Evolutionary conservation across 2,888 invertebrate genomes (phyloP).

Genomic region (Chaitophorus viminalis): DNA sequence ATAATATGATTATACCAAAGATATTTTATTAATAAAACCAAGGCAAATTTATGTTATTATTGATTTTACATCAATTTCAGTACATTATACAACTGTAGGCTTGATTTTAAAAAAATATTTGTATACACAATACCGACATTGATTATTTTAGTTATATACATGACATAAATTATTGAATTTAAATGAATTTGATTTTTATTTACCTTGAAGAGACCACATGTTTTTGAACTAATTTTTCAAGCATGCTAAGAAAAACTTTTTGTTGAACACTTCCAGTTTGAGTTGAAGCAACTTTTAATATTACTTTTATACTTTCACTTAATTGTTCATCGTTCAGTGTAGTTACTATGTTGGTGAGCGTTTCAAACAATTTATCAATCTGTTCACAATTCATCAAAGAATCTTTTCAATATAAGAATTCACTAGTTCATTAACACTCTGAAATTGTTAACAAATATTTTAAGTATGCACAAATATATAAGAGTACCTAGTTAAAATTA

Average conservation of each 20-base stretch:
- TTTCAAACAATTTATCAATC: constrained; percentile 75
- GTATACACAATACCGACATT: background rate
- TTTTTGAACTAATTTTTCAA: constrained; percentile 52
- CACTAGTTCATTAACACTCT: constrained; percentile 88
- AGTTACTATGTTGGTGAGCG: constrained; percentile 76
- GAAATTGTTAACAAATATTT: constrained; percentile 54
- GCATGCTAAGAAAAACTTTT: constrained; percentile 59
- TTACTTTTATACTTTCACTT: constrained; percentile 70
- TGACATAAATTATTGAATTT: background rate
- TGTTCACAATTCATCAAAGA: constrained; percentile 77
- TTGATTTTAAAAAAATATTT: background rate
- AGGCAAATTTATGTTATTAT: background rate
- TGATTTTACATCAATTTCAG: background rate
- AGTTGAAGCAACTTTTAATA: constrained; percentile 55
- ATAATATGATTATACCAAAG: background rate
- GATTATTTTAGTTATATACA: background rate
- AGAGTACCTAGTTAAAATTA: background rate
- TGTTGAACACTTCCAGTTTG: constrained; percentile 52
- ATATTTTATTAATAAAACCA: background rate
- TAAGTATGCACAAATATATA: background rate
- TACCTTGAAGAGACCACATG: constrained; percentile 55
- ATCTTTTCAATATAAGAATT: constrained; percentile 81
- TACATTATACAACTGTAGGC: no score
- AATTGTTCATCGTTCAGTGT: constrained; percentile 77
- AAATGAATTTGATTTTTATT: background rate